A percentile compares a stretch with the other conserved stretches of the same genome.
Evolutionary conservation across 2,113 vertebrate genomes (phyloP).

Genomic region (Myanophis thanlyinensis): DNA sequence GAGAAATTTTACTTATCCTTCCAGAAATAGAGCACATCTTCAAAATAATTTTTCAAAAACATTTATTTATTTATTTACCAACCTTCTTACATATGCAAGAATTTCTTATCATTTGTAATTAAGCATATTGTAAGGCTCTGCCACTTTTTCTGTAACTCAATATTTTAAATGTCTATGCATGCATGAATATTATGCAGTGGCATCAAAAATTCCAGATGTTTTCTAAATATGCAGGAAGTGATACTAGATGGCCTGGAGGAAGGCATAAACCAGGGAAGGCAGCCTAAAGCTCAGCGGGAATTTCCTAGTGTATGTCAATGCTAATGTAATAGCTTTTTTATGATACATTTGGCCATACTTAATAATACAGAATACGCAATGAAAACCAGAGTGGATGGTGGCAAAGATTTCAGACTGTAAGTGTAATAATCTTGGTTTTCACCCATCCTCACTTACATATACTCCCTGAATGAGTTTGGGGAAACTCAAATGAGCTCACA

Average conservation of each 20-base stretch:
- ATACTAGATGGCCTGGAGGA: background rate
- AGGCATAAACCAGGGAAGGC: background rate
- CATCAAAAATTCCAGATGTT: background rate
- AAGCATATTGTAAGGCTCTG: background rate
- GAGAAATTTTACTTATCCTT: background rate
- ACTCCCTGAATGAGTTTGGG: background rate
- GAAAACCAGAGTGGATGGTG: background rate
- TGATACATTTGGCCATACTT: rapidly evolving
- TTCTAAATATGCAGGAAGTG: background rate
- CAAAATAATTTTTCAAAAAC: background rate
- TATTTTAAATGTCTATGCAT: background rate
- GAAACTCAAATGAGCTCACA: background rate
- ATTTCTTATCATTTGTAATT: background rate
- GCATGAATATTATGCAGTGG: background rate
- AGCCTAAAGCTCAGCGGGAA: background rate
- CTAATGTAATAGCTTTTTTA: background rate
- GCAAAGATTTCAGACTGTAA: background rate
- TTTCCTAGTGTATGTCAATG: background rate
- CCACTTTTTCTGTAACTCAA: background rate
- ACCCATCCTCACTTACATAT: background rate
- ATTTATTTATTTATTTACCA: background rate
- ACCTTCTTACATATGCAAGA: background rate
- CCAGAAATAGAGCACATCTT: background rate
- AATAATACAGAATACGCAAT: background rate
- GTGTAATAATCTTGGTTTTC: background rate